Percentiles rank a stretch among this genome's conserved stretches.
phyloP scores from a whole-genome alignment of 2,113 vertebrate genomes.

The Petaurus breviceps region DNA sequence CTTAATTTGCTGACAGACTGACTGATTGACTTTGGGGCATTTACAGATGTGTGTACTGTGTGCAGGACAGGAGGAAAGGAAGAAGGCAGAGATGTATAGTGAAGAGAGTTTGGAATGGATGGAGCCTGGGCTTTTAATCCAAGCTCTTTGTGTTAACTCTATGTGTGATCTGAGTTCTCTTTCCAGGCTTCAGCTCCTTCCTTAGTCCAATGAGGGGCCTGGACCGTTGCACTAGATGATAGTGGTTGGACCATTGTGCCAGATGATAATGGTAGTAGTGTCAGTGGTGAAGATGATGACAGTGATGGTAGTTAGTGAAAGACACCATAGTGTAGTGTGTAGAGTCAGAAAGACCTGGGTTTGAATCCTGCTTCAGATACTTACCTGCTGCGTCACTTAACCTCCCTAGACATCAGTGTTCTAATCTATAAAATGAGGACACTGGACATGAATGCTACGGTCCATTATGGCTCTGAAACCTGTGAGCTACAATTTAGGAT shows the following conservation, averaged over 20 bases:
- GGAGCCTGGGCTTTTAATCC: background rate
- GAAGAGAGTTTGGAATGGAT: background rate
- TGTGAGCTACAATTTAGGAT: background rate
- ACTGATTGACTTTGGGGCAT: background rate
- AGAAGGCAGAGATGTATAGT: background rate
- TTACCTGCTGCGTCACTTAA: background rate
- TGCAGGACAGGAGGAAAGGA: background rate
- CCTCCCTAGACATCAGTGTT: background rate
- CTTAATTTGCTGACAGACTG: background rate
- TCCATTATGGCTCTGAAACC: background rate
- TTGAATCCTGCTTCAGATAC: background rate
- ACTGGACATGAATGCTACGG: background rate
- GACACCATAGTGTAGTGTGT: background rate
- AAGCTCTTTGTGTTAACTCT: background rate
- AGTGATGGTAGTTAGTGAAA: background rate
- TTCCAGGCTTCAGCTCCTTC: constrained; percentile 14
- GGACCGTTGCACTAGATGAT: too few relatives aligned
- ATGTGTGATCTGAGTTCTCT: background rate
- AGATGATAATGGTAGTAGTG: background rate
- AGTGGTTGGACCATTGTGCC: background rate
- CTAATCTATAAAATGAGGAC: background rate
- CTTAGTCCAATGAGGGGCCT: background rate
- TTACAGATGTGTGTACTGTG: background rate
- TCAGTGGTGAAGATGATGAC: background rate
- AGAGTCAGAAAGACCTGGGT: background rate